Conservation (phyloP, 2,888 invertebrate genomes). For the Lasioglossum calceatum region DNA sequence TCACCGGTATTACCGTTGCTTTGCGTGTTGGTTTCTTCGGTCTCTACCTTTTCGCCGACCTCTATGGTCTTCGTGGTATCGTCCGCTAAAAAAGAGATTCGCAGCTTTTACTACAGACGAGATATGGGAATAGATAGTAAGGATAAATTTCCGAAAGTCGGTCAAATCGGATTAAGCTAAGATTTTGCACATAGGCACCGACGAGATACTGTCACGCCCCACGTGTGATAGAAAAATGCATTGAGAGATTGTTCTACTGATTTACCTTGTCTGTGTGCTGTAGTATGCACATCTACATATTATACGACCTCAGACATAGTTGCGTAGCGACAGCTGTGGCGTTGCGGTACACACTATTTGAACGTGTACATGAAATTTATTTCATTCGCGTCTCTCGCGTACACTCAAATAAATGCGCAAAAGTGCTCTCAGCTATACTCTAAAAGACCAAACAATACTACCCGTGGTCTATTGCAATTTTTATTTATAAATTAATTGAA, state of each 20-base stretch:
- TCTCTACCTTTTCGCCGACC: slow-evolving; percentile 73
- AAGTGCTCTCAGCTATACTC: background rate
- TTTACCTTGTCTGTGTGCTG: background rate
- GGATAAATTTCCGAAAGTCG: too few relatives aligned
- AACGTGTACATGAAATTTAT: background rate
- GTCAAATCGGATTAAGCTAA: too few relatives aligned
- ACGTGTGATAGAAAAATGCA: background rate
- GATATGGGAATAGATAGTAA: background rate
- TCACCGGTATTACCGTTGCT: slow-evolving; percentile 84
- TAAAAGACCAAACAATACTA: too few relatives aligned
- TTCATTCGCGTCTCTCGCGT: background rate
- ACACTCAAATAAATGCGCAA: background rate
- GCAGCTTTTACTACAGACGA: background rate
- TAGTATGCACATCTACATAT: background rate
- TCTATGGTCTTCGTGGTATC: slow-evolving; percentile 54
- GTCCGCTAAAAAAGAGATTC: slow-evolving; percentile 62
- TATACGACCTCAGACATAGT: background rate
- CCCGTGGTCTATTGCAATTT: background rate
- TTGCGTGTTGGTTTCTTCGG: slow-evolving; percentile 75
- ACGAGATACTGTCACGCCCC: too few relatives aligned
- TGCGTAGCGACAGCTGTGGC: background rate
- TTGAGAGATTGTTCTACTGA: background rate
- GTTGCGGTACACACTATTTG: background rate
- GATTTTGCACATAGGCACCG: too few relatives aligned
- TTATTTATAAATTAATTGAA: background rate